Percentiles rank a stretch among this genome's conserved stretches.
Conservation (phyloP, 92 coral and sea anemone species). For the Porites lobata region DNA sequence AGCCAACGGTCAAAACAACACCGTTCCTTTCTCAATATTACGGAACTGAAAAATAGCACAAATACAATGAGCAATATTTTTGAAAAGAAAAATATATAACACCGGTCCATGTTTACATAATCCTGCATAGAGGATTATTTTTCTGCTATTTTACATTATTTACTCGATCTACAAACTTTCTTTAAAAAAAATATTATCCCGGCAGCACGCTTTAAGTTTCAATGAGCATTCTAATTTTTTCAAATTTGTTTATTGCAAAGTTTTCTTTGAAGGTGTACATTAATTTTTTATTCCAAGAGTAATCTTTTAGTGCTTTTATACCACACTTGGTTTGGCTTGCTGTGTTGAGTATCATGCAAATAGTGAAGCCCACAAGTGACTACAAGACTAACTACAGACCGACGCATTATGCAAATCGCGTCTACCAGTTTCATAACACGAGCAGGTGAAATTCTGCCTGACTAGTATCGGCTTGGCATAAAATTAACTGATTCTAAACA, state of each 20-base stretch:
- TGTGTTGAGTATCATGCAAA: neutral
- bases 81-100: neutral
- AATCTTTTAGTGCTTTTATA: neutral
- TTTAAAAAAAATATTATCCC: neutral
- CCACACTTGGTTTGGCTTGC: neutral
- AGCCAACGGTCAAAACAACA: too few relatives aligned
- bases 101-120: neutral
- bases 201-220: neutral
- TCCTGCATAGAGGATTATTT: neutral
- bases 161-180: neutral
- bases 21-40: too few relatives aligned
- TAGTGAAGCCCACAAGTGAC: neutral
- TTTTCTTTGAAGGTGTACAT: neutral
- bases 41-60: too few relatives aligned
- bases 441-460: neutral
- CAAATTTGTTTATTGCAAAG: neutral
- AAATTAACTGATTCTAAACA: too few relatives aligned
- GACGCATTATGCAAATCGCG: constrained; percentile 38
- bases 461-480: too few relatives aligned
- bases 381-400: neutral
- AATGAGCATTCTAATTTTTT: neutral
- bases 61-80: neutral
- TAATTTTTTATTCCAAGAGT: neutral
- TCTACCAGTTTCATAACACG: neutral
- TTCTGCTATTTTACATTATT: neutral